Evolutionary conservation across 2,113 vertebrate species (phyloP), one percentile per base, ranked within the genome.

Genomic region (Upupa epops): DNA sequence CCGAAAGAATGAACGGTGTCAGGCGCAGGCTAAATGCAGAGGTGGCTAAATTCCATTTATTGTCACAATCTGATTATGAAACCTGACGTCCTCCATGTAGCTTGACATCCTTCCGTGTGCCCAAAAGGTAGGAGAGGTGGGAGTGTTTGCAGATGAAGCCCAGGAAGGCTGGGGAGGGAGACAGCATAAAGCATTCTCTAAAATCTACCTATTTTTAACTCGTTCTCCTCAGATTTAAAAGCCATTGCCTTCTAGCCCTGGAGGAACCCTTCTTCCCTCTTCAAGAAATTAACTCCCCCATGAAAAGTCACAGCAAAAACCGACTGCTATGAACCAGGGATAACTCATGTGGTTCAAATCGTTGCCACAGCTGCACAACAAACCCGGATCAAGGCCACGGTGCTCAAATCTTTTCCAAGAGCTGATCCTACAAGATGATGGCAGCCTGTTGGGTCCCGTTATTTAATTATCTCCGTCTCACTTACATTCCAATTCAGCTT

Each of bases 61-160:
- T 97, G 95, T 88, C 96, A 96, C 96, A 97, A 94, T 97, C 97
- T 96, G 96, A 97, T 97, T 97, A 97, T 96, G 95, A 97, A 97
- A 96, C 94, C 79, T 92, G 95, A 96, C 31, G 68, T 93, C 88
- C 75, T 13, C 94, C 90, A 4, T 64, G 70, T 89, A 91, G 61
- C 61, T 86, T 86, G 73, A 94, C 91, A 94, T 92, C 88, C 84
- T 92, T 90, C 78, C 83, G 5, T 75, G 74, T 34, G 61, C 83
- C 90, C 88, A 5, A 93, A 93, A 95, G 87, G 76, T 84, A 84
- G 91, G 66, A 95, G 81, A 89, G 76, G 59, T 92, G 60, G 90
- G 71, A 74, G 36, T 4, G 11, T 80, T 88, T 66, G 71, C 85
- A 90, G 89, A 94, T 82, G 70, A 88, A 48, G 65, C 83, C 75